Percentiles rank a stretch among this genome's conserved stretches.
phyloP scores from a whole-genome alignment of 1,140 invertebrate genomes.

The Calycopis cecrops region DNA sequence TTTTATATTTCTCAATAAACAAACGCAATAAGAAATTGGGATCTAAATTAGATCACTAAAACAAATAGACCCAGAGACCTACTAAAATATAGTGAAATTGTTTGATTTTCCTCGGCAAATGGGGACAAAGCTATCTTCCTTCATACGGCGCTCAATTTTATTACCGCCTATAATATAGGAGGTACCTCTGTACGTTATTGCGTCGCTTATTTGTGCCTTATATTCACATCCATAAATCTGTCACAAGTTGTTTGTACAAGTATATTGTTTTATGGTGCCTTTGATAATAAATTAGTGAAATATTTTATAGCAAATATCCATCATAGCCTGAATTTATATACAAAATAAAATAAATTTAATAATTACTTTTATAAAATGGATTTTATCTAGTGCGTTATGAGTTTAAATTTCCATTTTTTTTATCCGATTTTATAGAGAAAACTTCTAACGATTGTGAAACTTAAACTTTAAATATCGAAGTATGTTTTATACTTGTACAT shows the following conservation, averaged over 20 bases:
- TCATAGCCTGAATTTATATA: no score
- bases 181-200: slow-evolving; percentile 21
- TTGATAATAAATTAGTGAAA: no score
- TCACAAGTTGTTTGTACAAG: not conserved
- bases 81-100: slow-evolving; percentile 5
- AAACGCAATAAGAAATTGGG: not conserved
- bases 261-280: no score
- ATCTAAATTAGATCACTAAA: slow-evolving; percentile 8
- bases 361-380: no score
- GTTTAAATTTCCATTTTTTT: no score
- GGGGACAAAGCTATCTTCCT: not conserved
- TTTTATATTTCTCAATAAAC: not conserved
- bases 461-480: no score
- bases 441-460: no score
- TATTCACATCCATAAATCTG: slow-evolving; percentile 7
- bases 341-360: no score
- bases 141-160: not conserved
- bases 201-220: slow-evolving; percentile 25
- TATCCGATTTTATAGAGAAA: no score
- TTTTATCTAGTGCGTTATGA: no score
- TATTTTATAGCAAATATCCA: no score
- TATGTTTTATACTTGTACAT: no score
- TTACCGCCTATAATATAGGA: not conserved
- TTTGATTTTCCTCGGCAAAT: slow-evolving; percentile 7
- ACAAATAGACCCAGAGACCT: slow-evolving; percentile 6